Evolutionary conservation across 1,140 invertebrate species (phyloP).

Genomic region (Andrena cerasifolii): DNA sequence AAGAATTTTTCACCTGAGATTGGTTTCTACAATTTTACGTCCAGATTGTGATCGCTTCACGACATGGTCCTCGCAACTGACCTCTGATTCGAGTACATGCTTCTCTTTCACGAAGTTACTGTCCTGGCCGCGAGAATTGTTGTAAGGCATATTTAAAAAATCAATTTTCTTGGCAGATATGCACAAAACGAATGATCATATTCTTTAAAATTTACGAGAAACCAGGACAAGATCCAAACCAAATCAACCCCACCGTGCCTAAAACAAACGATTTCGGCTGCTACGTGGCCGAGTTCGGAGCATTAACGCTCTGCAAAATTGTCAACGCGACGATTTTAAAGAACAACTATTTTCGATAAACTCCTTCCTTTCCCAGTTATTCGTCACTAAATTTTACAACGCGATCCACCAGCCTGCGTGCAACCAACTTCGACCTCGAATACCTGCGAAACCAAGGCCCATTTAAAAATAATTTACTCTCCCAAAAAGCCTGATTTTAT

Average conservation of each 20-base stretch:
- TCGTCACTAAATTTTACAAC: too few relatives aligned
- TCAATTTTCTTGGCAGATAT: not conserved
- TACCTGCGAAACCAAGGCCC: too few relatives aligned
- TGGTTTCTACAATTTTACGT: not conserved
- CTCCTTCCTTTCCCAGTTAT: too few relatives aligned
- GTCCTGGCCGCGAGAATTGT: not conserved
- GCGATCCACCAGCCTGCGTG: too few relatives aligned
- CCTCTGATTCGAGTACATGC: conserved; percentile 2
- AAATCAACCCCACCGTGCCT: not conserved
- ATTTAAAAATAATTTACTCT: too few relatives aligned
- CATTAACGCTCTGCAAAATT: not conserved
- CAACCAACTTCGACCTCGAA: too few relatives aligned
- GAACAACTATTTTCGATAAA: too few relatives aligned
- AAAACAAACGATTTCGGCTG: not conserved
- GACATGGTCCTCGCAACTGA: not conserved
- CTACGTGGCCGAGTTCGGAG: not conserved
- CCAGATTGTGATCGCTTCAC: not conserved
- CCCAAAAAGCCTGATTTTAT: too few relatives aligned
- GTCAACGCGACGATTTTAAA: too few relatives aligned
- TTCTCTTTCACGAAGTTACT: not conserved
- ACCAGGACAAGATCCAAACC: not conserved
- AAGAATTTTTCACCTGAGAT: not conserved
- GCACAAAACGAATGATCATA: not conserved
- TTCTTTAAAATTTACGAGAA: not conserved
- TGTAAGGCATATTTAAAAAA: conserved; percentile 5